Conservation (phyloP, 2,797 vertebrate species). For the Falco novaeseelandiae region DNA sequence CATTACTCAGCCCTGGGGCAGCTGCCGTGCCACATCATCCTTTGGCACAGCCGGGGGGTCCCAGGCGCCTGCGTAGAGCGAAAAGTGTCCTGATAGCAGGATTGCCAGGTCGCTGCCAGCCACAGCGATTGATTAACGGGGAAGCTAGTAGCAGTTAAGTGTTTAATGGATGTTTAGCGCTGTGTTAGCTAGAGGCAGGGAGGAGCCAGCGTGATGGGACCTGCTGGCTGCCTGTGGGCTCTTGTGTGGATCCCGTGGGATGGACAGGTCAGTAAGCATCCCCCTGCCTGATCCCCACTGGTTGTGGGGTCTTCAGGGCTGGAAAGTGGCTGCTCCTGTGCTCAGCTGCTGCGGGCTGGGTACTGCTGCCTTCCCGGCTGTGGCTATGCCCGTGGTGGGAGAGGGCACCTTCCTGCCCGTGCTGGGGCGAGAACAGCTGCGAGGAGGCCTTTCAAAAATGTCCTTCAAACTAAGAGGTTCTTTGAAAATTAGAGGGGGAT, state of each 20-base stretch:
- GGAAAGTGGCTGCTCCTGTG: neutral
- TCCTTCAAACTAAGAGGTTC: neutral
- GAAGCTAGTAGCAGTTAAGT: constrained; percentile 11
- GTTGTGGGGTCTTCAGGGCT: neutral
- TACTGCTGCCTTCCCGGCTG: neutral
- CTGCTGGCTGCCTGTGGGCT: neutral
- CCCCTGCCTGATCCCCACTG: neutral
- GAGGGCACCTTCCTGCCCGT: neutral
- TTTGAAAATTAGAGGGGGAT: neutral
- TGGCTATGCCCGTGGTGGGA: neutral
- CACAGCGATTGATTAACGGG: neutral
- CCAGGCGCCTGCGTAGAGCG: neutral
- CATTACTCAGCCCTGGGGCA: fast-evolving
- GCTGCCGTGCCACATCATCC: neutral
- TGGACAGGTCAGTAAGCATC: neutral
- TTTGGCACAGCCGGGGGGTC: fast-evolving
- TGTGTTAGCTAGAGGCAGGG: neutral
- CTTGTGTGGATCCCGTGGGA: neutral
- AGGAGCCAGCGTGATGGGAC: neutral
- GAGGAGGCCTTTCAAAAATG: neutral
- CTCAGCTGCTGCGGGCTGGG: neutral
- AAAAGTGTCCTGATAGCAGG: neutral
- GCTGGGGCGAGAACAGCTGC: neutral
- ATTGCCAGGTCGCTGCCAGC: neutral
- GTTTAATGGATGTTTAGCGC: constrained; percentile 9